Conservation (phyloP, 2,888 invertebrate species). For the Tetragonula carbonaria region DNA sequence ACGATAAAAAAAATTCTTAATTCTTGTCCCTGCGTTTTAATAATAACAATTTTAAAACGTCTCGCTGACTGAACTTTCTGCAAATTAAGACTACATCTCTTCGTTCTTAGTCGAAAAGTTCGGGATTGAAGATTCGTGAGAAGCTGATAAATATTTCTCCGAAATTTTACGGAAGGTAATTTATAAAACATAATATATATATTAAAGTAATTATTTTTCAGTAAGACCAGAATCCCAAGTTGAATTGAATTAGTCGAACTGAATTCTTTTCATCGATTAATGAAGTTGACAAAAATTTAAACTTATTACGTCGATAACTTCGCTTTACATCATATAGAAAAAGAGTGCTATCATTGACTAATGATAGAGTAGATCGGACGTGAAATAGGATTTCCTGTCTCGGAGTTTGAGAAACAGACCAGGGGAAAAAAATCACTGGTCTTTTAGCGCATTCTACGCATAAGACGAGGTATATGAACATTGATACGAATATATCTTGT, state of each 20-base stretch:
- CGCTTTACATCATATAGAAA: slow-evolving; percentile 11
- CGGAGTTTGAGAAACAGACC: too few species aligned
- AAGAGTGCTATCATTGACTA: not conserved
- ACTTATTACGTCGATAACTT: slow-evolving; percentile 24
- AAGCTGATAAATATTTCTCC: not conserved
- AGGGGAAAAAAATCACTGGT: too few species aligned
- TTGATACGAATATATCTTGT: too few species aligned
- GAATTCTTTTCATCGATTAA: not conserved
- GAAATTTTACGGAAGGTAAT: not conserved
- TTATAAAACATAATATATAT: not conserved
- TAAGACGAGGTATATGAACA: too few species aligned
- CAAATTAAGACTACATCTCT: not conserved
- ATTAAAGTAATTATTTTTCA: not conserved
- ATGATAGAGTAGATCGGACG: too few species aligned
- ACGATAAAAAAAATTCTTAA: not conserved
- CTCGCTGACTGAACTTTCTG: not conserved
- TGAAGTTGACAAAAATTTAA: not conserved
- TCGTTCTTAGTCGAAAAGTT: not conserved
- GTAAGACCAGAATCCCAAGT: too few species aligned
- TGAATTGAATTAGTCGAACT: not conserved
- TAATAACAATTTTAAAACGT: not conserved
- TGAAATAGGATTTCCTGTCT: too few species aligned
- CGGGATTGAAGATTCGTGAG: not conserved
- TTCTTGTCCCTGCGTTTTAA: not conserved
- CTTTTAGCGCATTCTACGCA: too few species aligned